phyloP scores from a whole-genome alignment of 2,113 vertebrate genomes.

The Oncorhynchus keta region DNA sequence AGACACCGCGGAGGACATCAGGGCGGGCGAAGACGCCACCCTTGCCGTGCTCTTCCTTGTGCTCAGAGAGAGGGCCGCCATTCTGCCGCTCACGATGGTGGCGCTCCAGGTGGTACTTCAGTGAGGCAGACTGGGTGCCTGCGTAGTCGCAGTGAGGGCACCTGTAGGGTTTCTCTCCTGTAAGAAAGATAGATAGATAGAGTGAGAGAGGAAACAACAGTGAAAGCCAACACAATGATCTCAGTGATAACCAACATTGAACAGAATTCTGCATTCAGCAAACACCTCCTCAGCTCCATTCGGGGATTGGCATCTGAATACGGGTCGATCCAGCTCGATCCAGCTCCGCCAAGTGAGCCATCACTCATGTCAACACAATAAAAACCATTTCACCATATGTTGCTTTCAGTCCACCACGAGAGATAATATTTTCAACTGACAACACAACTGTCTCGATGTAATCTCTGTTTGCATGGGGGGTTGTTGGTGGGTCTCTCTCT shows the following conservation, averaged over 20 bases:
- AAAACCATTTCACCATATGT: conserved; percentile 73
- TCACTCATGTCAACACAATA: conserved; percentile 72
- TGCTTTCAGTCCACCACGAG: conserved; percentile 73
- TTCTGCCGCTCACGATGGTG: conserved; percentile 96
- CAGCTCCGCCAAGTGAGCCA: conserved; percentile 69
- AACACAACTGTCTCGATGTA: conserved; percentile 70
- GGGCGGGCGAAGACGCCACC: conserved; percentile 87
- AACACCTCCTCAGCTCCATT: conserved; percentile 27
- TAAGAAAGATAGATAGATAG: conserved; percentile 22
- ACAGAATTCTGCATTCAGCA: conserved; percentile 31
- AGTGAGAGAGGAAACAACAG: conserved; percentile 28
- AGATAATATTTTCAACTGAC: conserved; percentile 75
- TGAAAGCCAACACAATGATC: conserved; percentile 18
- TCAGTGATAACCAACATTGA: conserved; percentile 23
- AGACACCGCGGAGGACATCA: conserved; percentile 90
- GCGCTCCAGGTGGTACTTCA: conserved; percentile 97
- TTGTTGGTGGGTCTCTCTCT: conserved; percentile 27
- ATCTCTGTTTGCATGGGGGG: conserved; percentile 55
- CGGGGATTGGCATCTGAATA: conserved; percentile 56
- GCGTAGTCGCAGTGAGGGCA: conserved; percentile 98
- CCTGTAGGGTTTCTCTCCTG: conserved; percentile 98
- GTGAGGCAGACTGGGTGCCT: conserved; percentile 95
- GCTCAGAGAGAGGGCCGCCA: conserved; percentile 81
- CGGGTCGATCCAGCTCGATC: conserved; percentile 72
- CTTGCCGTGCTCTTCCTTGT: conserved; percentile 82